Evolutionary conservation across 2,797 vertebrate species (phyloP), one percentile per base, ranked within the genome.

Genomic region (Hoplostethus mediterraneus): DNA sequence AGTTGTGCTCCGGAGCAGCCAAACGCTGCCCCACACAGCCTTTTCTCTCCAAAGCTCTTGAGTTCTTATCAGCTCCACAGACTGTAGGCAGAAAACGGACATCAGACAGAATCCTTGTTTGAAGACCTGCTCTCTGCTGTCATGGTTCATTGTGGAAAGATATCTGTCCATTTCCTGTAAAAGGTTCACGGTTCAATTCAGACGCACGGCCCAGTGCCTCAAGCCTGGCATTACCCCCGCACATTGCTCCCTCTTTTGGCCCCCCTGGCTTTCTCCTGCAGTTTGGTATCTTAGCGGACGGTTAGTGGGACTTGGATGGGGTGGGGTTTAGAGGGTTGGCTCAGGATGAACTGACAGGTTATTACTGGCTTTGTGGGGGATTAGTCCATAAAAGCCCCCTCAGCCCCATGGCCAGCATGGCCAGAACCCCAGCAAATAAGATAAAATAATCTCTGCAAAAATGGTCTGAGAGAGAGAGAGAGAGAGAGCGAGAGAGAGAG

Each of bases 311-410:
- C 81, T 90, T 79, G 71, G 84, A 71, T 60, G 61, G 55, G 77
- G 55, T 13, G 21, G 73, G 76, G 54, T 12, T 79, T 73, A 73
- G 82, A 85, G 68, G 71, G 76, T 84, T 92, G 90, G 92, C 90
- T 88, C 70, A 68, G 87, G 87, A 90, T 93, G 91, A 93, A 94
- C 93, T 94, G 93, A 94, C 93, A 94, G 93, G 94, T 95, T 95
- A 94, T 95, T 95, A 95, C 87, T 80, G 92, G 93, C 92, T 95
- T 94, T 95, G 91, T 92, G 86, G 88, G 79, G 90, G 94, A 95
- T 95, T 94, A 95, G 89, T 92, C 90, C 89, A 93, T 92, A 91
- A 95, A 95, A 94, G 86, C 89, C 87, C 87, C 85, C 82, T 89
- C 87, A 93, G 89, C 86, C 90, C 88, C 62, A 59, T 82, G 85